These are phyloP conservation scores for Sinelater perroti DNA, from an alignment of 2,888 invertebrate genomes.

Conservation along the genomic window DNA sequence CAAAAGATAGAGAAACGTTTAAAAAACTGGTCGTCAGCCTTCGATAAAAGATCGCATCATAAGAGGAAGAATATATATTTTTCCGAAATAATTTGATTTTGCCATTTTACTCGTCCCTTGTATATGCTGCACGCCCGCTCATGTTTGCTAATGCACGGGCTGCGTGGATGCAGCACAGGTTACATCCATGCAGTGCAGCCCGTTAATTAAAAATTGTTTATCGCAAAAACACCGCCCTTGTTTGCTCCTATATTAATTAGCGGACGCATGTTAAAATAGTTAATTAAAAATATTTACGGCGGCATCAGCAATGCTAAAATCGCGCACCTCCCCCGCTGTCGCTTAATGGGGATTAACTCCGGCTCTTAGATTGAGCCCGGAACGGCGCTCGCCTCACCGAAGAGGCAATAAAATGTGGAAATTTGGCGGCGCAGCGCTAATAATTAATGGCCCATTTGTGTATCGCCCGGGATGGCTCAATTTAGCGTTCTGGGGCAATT, in stretches of 20 bases:
- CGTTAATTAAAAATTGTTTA: slow-evolving; percentile 30
- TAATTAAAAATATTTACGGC: neutral
- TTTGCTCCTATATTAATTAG: slow-evolving; percentile 25
- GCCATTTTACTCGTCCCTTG: no score
- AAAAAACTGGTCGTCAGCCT: no score
- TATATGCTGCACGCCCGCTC: no score
- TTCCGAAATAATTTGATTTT: no score
- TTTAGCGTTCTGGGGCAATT: slow-evolving; percentile 27
- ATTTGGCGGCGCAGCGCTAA: slow-evolving; percentile 28
- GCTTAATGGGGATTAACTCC: slow-evolving; percentile 11
- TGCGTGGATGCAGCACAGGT: no score
- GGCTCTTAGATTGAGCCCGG: slow-evolving; percentile 7
- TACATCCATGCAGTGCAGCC: slow-evolving; percentile 17
- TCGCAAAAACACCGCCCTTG: slow-evolving; percentile 22
- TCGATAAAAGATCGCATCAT: no score
- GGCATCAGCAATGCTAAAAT: neutral
- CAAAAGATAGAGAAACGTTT: no score
- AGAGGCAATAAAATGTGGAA: slow-evolving; percentile 26
- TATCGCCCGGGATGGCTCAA: slow-evolving; percentile 22
- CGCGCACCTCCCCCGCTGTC: no score
- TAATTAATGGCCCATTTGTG: slow-evolving; percentile 30
- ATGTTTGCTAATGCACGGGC: no score
- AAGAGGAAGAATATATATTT: no score
- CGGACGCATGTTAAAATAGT: slow-evolving; percentile 11
- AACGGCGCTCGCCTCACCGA: slow-evolving; percentile 15